A percentile compares a stretch with the other conserved stretches of the same genome.
These are phyloP conservation scores for Thyatira batis DNA, from an alignment of 2,888 invertebrate genomes.

Conservation along the genomic window DNA sequence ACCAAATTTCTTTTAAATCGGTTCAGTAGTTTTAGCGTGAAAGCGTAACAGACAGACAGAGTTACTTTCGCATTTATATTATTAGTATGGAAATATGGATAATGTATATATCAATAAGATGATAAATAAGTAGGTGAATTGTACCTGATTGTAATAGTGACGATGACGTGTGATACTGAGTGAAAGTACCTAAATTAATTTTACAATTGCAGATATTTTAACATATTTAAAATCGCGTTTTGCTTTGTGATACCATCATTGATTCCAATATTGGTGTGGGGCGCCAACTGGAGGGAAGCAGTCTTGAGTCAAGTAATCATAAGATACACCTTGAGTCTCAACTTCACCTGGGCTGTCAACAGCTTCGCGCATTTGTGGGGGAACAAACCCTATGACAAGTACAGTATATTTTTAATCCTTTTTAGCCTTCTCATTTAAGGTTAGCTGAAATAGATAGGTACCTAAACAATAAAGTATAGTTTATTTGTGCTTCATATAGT, in stretches of 20 bases:
- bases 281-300: conserved; percentile 77
- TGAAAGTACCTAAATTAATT: background rate
- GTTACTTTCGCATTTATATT: too few relatives aligned
- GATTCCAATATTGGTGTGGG: conserved; percentile 87
- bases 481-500: too few relatives aligned
- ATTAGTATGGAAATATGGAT: too few relatives aligned
- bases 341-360: conserved; percentile 95
- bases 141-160: too few relatives aligned
- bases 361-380: conserved; percentile 93
- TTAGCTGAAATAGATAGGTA: too few relatives aligned
- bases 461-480: too few relatives aligned
- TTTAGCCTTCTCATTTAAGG: background rate
- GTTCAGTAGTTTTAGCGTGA: too few relatives aligned
- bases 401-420: conserved; percentile 30
- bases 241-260: conserved; percentile 89
- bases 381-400: conserved; percentile 88
- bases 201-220: conserved; percentile 84
- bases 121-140: conserved; percentile 1
- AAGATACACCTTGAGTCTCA: conserved; percentile 88
- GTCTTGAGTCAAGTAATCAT: conserved; percentile 85
- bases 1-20: too few relatives aligned
- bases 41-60: too few relatives aligned
- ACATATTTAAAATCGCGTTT: conserved; percentile 83
- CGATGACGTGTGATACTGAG: too few relatives aligned
- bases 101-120: too few relatives aligned